Evolutionary conservation across 2,888 invertebrate species (phyloP).

Genomic region (Morpho deidamia): DNA sequence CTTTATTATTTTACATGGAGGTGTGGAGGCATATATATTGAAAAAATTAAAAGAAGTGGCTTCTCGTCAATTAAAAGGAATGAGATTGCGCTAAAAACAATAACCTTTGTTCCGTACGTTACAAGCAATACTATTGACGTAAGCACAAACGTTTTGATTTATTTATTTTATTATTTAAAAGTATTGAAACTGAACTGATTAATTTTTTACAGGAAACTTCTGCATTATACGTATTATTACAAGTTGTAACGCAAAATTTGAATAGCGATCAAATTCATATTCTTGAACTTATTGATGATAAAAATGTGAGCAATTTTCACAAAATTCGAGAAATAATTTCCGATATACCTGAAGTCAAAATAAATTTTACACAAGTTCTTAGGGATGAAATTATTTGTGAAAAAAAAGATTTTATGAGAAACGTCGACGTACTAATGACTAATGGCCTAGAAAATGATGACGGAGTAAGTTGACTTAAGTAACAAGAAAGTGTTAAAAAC

Average conservation of each 20-base stretch:
- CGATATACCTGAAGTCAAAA: conserved; percentile 19
- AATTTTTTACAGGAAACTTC: conserved; percentile 27
- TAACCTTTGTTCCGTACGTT: neutral
- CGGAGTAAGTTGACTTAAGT: neutral
- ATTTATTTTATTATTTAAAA: neutral
- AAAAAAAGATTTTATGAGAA: neutral
- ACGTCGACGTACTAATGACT: neutral
- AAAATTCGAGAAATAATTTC: conserved; percentile 18
- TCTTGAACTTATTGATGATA: conserved; percentile 4
- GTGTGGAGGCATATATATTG: conserved; percentile 44
- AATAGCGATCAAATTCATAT: conserved; percentile 29
- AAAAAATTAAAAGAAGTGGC: conserved; percentile 35
- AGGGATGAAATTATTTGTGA: neutral
- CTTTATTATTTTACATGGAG: conserved; percentile 27
- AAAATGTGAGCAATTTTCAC: conserved; percentile 12
- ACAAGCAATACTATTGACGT: neutral
- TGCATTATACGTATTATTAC: conserved; percentile 27
- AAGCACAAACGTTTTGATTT: neutral
- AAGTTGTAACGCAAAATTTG: conserved; percentile 38
- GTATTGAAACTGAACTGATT: neutral
- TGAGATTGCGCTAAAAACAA: neutral
- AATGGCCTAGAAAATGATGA: neutral
- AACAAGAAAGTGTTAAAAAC: neutral
- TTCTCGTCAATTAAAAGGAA: conserved; percentile 23
- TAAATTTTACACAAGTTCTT: conserved; percentile 20